Conservation (phyloP, 1,140 invertebrate genomes). For the Conus ventricosus region DNA sequence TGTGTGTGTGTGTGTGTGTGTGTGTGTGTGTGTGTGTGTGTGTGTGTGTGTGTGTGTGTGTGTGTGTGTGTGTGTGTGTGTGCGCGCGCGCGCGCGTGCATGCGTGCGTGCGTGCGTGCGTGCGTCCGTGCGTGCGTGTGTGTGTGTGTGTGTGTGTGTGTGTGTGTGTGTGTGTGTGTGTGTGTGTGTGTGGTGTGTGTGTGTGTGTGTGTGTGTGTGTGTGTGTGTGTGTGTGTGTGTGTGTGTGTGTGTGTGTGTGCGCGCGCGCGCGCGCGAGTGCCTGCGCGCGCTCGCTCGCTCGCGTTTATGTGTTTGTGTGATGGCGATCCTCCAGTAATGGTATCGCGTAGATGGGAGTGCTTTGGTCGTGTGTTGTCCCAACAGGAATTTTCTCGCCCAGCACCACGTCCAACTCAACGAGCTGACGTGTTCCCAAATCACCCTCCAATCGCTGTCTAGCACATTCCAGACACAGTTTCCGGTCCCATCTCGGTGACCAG, state of each 20-base stretch:
- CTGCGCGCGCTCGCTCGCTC: neutral
- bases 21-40: slow-evolving; percentile 16
- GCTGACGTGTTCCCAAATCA: no score
- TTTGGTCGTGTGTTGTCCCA: no score
- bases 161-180: no score
- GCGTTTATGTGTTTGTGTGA: no score
- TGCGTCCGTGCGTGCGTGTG: neutral
- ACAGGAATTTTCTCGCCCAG: no score
- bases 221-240: neutral
- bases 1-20: neutral
- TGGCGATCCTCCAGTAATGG: no score
- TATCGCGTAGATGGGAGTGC: no score
- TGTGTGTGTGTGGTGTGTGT: no score
- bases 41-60: neutral
- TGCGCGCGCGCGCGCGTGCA: neutral
- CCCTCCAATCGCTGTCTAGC: no score
- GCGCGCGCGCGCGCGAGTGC: neutral
- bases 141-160: neutral
- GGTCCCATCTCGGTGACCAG: no score
- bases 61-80: neutral
- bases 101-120: neutral
- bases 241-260: neutral
- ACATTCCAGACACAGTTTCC: no score
- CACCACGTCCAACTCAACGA: no score
- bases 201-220: slow-evolving; percentile 11